A percentile compares a stretch with the other conserved stretches of the same genome.
Conservation (phyloP, 2,888 invertebrate genomes). For the Ochropleura leucogaster region DNA sequence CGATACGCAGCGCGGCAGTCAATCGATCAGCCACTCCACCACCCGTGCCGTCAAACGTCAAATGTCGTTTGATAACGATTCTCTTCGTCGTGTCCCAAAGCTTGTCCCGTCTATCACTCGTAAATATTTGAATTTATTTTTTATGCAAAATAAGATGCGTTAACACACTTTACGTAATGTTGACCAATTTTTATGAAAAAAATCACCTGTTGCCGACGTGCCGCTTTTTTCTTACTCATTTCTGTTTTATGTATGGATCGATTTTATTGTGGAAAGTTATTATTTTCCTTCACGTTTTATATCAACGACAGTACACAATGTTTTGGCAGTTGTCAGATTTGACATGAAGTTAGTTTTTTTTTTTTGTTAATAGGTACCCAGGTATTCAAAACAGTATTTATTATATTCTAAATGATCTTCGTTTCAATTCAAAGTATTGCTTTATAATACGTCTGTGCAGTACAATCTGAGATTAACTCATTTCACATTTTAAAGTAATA, state of each 20-base stretch:
- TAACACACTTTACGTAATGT: too few relatives aligned
- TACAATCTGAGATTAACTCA: neutral
- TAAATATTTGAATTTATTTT: too few relatives aligned
- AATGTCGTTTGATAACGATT: too few relatives aligned
- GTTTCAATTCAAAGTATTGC: neutral
- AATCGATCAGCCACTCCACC: too few relatives aligned
- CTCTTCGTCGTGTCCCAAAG: too few relatives aligned
- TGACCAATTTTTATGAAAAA: too few relatives aligned
- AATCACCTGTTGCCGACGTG: conserved; percentile 4
- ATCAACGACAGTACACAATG: neutral
- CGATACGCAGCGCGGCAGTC: too few relatives aligned
- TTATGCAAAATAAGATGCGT: too few relatives aligned
- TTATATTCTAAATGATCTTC: neutral
- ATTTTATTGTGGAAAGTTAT: neutral
- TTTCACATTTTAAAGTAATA: neutral
- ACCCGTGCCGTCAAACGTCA: too few relatives aligned
- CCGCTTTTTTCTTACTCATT: conserved; percentile 23
- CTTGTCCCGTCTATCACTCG: too few relatives aligned
- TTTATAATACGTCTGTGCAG: neutral
- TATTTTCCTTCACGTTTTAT: neutral
- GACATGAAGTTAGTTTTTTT: neutral
- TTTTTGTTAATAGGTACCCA: neutral
- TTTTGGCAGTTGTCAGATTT: conserved; percentile 24
- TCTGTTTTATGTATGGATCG: conserved; percentile 13
- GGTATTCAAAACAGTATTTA: neutral